Conservation (phyloP, 2,797 vertebrate species). For the Paramormyrops hopkinsi region DNA sequence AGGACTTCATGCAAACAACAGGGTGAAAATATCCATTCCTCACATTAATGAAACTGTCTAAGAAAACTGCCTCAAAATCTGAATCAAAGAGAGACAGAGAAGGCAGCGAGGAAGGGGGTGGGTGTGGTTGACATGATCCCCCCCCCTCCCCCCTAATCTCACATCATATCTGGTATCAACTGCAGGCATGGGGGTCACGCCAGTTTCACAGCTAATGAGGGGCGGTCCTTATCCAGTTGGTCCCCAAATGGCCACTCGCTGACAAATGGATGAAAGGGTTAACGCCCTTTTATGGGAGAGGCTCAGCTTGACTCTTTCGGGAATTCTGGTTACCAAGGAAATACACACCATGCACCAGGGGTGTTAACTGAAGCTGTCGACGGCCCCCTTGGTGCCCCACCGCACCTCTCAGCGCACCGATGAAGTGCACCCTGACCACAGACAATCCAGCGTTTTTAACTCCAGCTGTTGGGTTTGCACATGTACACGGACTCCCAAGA, state of each 20-base stretch:
- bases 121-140: not conserved
- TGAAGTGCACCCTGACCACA: not conserved
- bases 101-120: not conserved
- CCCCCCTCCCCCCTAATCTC: not conserved
- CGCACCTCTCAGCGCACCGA: not conserved
- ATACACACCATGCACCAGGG: not conserved
- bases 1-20: not conserved
- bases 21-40: not conserved
- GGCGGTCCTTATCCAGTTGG: not conserved
- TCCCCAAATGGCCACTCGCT: not conserved
- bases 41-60: not conserved
- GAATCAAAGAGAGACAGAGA: not conserved
- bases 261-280: not conserved
- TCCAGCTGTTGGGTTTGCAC: not conserved
- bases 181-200: not conserved
- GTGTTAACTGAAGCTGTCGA: not conserved
- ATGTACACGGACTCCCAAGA: not conserved
- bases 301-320: slow-evolving; percentile 8
- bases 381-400: not conserved
- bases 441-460: not conserved
- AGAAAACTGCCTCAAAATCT: not conserved
- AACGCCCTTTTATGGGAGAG: not conserved
- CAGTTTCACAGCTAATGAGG: not conserved
- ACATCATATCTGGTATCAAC: not conserved
- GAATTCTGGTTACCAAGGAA: not conserved